A percentile compares a stretch with the other conserved stretches of the same genome.
Conservation (phyloP, 2,888 invertebrate species). For the Ganaspis brasiliensis region DNA sequence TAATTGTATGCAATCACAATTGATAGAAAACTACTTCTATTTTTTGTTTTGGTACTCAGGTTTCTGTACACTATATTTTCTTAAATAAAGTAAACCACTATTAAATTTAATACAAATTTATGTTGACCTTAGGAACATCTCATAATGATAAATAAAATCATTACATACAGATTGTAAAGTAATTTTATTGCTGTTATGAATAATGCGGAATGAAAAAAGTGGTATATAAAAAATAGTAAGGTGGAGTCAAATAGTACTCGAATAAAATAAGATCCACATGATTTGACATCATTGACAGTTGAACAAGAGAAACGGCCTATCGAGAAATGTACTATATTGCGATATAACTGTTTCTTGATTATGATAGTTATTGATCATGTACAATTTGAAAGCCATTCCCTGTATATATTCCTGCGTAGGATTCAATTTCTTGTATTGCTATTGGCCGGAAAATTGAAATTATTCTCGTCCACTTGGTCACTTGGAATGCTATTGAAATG, state of each 20-base stretch:
- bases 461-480: conserved; percentile 26
- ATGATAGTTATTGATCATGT: conserved; percentile 8
- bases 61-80: too few species aligned
- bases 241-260: too few species aligned
- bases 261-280: neutral
- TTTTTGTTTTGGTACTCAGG: too few species aligned
- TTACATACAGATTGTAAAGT: neutral
- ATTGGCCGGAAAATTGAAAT: conserved; percentile 25
- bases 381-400: conserved; percentile 4
- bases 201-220: too few species aligned
- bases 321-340: neutral
- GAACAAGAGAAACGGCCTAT: neutral
- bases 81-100: too few species aligned
- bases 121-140: too few species aligned
- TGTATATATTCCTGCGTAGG: conserved; percentile 1
- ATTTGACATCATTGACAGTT: conserved; percentile 8
- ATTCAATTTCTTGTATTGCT: conserved; percentile 11
- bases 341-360: conserved; percentile 15
- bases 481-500: conserved; percentile 16
- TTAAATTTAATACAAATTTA: too few species aligned
- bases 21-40: too few species aligned
- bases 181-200: too few species aligned
- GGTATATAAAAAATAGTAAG: too few species aligned
- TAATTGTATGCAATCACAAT: too few species aligned
- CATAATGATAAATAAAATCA: neutral